These are phyloP conservation scores for Actinia tenebrosa DNA, from an alignment of 64 coral and sea anemone species.

Conservation along the genomic window DNA sequence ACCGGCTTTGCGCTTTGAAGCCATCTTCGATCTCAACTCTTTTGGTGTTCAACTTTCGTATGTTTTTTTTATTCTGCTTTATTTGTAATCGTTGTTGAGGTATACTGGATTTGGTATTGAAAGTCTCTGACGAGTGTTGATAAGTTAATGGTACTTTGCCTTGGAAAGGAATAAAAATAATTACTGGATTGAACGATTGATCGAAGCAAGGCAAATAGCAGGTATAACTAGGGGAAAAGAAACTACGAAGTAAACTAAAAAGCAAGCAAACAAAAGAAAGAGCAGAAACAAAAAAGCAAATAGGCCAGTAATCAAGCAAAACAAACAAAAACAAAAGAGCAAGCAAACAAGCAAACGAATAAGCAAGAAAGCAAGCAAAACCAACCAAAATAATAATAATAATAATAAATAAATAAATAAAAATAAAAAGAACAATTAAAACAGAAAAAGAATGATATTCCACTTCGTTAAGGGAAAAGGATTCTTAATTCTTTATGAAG, in stretches of 20 bases:
- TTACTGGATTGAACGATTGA: not conserved
- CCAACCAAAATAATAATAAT: too few relatives aligned
- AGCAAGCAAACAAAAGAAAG: not conserved
- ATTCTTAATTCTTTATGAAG: too few relatives aligned
- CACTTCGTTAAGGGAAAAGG: too few relatives aligned
- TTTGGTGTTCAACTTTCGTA: not conserved
- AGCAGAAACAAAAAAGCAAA: too few relatives aligned
- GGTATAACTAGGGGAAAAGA: not conserved
- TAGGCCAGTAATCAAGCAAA: too few relatives aligned
- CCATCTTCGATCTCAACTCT: constrained; percentile 14
- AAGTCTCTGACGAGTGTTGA: not conserved
- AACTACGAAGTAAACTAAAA: not conserved
- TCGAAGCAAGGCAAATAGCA: not conserved
- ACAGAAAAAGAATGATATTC: too few relatives aligned
- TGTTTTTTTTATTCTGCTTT: not conserved
- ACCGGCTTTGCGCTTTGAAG: not conserved
- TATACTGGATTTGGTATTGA: not conserved
- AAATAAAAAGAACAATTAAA: too few relatives aligned
- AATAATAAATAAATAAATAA: too few relatives aligned
- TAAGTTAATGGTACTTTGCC: not conserved
- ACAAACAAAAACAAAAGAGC: too few relatives aligned
- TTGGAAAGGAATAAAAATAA: not conserved
- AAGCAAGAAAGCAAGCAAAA: too few relatives aligned
- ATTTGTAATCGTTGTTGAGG: not conserved
- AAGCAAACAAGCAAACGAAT: too few relatives aligned